A percentile compares a stretch with the other conserved stretches of the same genome.
Evolutionary conservation across 2,888 invertebrate genomes (phyloP).

Genomic region (Laothoe populi): DNA sequence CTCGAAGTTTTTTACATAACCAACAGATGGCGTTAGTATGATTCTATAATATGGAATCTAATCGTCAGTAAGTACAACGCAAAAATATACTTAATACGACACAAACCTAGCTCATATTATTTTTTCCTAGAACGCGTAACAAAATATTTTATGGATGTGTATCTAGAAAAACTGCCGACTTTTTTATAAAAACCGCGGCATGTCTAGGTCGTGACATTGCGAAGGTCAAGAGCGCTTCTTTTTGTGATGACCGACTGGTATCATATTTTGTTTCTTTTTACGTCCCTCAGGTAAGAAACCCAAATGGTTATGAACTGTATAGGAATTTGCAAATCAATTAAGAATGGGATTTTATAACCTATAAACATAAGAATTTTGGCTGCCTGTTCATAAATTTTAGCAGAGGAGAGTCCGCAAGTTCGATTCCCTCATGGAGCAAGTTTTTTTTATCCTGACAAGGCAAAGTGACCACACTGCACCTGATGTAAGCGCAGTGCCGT

Average conservation of each 20-base stretch:
- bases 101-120: background rate
- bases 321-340: slow-evolving; percentile 1
- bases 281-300: slow-evolving; percentile 13
- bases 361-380: background rate
- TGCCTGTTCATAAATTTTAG: too few relatives aligned
- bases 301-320: background rate
- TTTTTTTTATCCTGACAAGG: too few relatives aligned
- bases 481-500: too few relatives aligned
- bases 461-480: too few relatives aligned
- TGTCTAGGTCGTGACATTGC: slow-evolving; percentile 63
- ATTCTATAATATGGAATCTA: background rate
- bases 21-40: slow-evolving; percentile 3
- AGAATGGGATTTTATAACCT: slow-evolving; percentile 1
- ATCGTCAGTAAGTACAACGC: background rate
- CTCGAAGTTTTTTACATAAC: background rate
- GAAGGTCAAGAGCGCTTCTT: slow-evolving; percentile 52
- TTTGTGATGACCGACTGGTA: background rate
- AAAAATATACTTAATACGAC: background rate
- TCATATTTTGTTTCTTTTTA: slow-evolving; percentile 14
- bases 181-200: slow-evolving; percentile 42
- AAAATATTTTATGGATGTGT: slow-evolving; percentile 26
- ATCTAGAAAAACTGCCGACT: slow-evolving; percentile 35
- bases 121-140: slow-evolving; percentile 20
- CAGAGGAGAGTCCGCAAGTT: too few relatives aligned
- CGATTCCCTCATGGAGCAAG: too few relatives aligned